phyloP scores from a whole-genome alignment of 2,797 vertebrate genomes.

The Myripristis murdjan region DNA sequence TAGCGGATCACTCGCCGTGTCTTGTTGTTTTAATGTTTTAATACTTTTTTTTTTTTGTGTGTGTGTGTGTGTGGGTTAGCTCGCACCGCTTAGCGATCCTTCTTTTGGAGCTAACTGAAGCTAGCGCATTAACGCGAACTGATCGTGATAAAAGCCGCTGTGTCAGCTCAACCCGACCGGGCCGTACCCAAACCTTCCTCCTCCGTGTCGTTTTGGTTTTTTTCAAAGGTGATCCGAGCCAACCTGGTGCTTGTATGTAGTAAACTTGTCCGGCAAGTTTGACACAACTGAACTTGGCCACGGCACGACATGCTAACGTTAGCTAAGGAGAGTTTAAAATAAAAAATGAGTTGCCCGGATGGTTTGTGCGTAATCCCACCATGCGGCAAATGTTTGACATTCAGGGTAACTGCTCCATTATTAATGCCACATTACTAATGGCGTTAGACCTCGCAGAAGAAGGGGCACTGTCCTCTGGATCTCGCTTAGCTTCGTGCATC shows the following conservation, averaged over 20 bases:
- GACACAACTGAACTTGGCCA: slow-evolving; percentile 3
- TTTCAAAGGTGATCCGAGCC: slow-evolving; percentile 20
- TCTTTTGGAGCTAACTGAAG: slow-evolving; percentile 70
- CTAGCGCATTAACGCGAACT: slow-evolving; percentile 75
- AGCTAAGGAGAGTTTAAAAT: no score
- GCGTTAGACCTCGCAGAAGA: neutral
- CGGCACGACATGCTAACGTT: slow-evolving; percentile 35
- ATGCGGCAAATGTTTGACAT: slow-evolving; percentile 58
- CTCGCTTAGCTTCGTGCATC: neutral
- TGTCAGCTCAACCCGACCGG: slow-evolving; percentile 66
- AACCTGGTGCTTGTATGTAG: neutral
- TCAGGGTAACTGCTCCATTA: slow-evolving; percentile 13
- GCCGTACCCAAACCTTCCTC: slow-evolving; percentile 52
- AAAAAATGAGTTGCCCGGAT: no score
- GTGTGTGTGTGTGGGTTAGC: no score
- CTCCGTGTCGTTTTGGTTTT: slow-evolving; percentile 11
- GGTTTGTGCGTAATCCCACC: slow-evolving; percentile 42
- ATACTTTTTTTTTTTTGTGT: no score
- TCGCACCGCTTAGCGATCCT: no score
- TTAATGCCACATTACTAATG: neutral
- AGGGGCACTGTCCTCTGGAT: neutral
- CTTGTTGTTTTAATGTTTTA: no score
- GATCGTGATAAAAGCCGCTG: slow-evolving; percentile 81
- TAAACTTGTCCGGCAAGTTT: slow-evolving; percentile 49
- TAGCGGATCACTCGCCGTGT: neutral